Evolutionary conservation across 2,797 vertebrate genomes (phyloP).

Genomic region (Urosaurus nigricauda): DNA sequence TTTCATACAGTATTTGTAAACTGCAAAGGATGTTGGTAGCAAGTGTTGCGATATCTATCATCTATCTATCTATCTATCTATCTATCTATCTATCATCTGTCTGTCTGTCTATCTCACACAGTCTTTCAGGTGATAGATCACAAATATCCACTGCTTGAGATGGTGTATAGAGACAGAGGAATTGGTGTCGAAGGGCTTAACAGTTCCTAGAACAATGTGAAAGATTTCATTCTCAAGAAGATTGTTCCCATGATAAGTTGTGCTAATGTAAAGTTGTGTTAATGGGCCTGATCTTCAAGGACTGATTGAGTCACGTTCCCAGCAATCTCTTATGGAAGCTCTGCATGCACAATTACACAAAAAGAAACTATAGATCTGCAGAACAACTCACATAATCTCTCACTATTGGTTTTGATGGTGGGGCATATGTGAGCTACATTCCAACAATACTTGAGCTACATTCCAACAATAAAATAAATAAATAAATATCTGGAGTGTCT

Average conservation of each 20-base stretch:
- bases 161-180: not conserved
- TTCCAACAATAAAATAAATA: not conserved
- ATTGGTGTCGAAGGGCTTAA: not conserved
- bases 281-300: not conserved
- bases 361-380: not conserved
- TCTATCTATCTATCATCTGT: too few species aligned
- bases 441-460: not conserved
- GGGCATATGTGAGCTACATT: not conserved
- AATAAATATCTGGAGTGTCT: too few species aligned
- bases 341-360: not conserved
- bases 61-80: too few species aligned
- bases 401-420: not conserved
- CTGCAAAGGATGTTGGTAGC: not conserved
- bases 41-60: not conserved
- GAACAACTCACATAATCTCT: not conserved
- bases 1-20: not conserved
- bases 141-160: not conserved
- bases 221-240: not conserved
- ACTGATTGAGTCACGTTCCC: not conserved
- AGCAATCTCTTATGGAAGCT: not conserved
- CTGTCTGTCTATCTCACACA: not conserved
- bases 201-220: not conserved
- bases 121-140: not conserved
- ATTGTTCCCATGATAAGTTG: not conserved
- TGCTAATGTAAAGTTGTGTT: not conserved